Evolutionary conservation across 1,140 invertebrate species (phyloP).

Genomic region (Magallana gigas): DNA sequence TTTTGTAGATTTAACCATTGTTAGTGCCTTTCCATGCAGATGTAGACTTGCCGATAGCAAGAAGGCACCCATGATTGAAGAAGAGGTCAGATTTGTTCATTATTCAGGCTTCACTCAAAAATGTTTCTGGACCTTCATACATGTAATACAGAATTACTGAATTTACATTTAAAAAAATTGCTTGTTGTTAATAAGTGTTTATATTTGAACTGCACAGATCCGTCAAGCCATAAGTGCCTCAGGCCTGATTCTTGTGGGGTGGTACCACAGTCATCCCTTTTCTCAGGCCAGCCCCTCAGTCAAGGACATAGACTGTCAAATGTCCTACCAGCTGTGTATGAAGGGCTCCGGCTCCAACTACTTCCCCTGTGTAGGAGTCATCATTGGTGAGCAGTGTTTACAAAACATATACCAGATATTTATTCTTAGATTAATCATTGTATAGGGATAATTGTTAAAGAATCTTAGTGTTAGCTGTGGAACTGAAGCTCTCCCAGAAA

Average conservation of each 20-base stretch:
- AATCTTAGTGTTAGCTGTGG: too few species aligned
- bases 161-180: background rate
- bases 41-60: constrained; percentile 89
- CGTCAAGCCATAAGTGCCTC: constrained; percentile 89
- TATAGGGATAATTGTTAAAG: too few species aligned
- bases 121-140: too few species aligned
- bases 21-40: constrained; percentile 93
- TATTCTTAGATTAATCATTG: too few species aligned
- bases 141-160: too few species aligned
- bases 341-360: constrained; percentile 94
- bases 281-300: constrained; percentile 92
- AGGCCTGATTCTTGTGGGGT: constrained; percentile 91
- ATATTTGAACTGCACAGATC: constrained; percentile 83
- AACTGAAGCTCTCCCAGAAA: too few species aligned
- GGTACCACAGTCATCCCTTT: constrained; percentile 97
- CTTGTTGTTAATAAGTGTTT: background rate
- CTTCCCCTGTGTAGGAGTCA: constrained; percentile 94
- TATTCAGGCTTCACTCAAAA: too few species aligned
- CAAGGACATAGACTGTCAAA: constrained; percentile 92
- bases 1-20: constrained; percentile 83
- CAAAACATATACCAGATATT: too few species aligned
- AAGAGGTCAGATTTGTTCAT: constrained; percentile 73
- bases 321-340: constrained; percentile 97
- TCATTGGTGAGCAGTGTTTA: constrained; percentile 86
- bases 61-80: constrained; percentile 75